A percentile compares a stretch with the other conserved stretches of the same genome.
Conservation (phyloP, 1,140 invertebrate species). For the Chelonus insularis region DNA sequence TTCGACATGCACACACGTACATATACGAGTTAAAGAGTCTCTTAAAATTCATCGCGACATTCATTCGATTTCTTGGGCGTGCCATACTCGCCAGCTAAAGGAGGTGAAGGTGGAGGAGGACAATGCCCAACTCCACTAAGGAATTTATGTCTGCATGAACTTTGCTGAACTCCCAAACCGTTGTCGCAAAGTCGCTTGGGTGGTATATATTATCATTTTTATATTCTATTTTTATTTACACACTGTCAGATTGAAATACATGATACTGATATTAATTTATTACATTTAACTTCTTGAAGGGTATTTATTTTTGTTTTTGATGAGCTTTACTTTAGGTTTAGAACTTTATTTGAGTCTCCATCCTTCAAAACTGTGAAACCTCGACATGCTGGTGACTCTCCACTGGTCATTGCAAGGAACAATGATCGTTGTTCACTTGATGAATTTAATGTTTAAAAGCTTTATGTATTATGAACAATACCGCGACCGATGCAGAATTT, state of each 20-base stretch:
- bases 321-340: no score
- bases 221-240: constrained; percentile 17
- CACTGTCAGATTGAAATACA: neutral
- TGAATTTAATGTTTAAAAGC: neutral
- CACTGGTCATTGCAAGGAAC: no score
- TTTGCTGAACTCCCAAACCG: constrained; percentile 53
- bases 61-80: constrained; percentile 28
- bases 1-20: neutral
- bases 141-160: constrained; percentile 52
- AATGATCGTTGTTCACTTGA: no score
- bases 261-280: neutral
- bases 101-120: constrained; percentile 20
- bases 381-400: no score
- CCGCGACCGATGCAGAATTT: neutral
- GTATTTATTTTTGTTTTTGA: no score
- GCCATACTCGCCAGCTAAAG: neutral
- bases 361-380: no score
- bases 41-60: constrained; percentile 26
- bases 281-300: neutral
- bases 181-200: constrained; percentile 31
- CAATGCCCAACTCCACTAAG: constrained; percentile 23
- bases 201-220: constrained; percentile 14
- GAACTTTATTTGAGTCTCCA: no score
- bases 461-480: neutral
- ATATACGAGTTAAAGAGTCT: neutral